These are phyloP conservation scores for Argyrosomus japonicus DNA, from an alignment of 2,113 vertebrate species.

Conservation along the genomic window DNA sequence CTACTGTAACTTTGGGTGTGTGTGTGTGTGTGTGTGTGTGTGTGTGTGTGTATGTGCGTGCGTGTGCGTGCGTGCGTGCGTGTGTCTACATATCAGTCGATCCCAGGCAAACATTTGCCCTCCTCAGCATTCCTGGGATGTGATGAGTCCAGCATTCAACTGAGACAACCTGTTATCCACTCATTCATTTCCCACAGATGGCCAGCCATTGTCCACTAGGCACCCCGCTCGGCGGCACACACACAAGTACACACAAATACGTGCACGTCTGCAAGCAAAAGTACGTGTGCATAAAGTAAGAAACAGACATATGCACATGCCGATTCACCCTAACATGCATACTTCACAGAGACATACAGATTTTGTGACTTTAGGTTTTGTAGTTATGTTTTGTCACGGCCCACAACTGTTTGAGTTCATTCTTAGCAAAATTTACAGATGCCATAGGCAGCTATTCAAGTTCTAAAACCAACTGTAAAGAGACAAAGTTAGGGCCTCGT, in stretches of 20 bases:
- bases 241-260: slow-evolving; percentile 30
- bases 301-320: not conserved
- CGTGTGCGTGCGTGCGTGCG: slow-evolving; percentile 3
- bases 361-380: not conserved
- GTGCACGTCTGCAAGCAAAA: slow-evolving; percentile 29
- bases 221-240: slow-evolving; percentile 21
- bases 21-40: not conserved
- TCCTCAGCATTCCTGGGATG: slow-evolving; percentile 82
- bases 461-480: too few relatives aligned
- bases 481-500: not conserved
- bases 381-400: not conserved
- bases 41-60: slow-evolving; percentile 5
- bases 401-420: not conserved
- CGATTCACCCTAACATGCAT: not conserved
- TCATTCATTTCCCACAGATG: slow-evolving; percentile 80
- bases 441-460: too few relatives aligned
- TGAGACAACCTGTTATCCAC: slow-evolving; percentile 74
- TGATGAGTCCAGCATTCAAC: slow-evolving; percentile 82
- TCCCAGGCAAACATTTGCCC: slow-evolving; percentile 79
- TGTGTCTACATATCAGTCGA: slow-evolving; percentile 62
- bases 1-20: slow-evolving; percentile 43
- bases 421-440: too few relatives aligned
- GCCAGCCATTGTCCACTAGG: slow-evolving; percentile 67
- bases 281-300: slow-evolving; percentile 3
- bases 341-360: not conserved